Percentiles rank a stretch among this genome's conserved stretches.
Conservation (phyloP, 2,113 vertebrate species). For the Strigops habroptila region DNA sequence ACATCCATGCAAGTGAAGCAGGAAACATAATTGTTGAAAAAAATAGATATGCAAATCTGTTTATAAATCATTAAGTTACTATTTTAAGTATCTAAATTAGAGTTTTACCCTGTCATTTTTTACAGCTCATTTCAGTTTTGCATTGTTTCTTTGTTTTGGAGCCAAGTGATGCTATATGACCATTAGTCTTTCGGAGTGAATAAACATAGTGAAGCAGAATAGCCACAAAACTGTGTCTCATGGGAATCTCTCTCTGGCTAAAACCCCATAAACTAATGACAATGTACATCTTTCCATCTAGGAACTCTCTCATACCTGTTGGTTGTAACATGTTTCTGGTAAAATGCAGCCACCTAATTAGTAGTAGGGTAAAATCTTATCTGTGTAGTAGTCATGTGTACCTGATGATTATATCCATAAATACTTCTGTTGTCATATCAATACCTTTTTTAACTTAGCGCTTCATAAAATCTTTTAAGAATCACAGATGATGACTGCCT, state of each 20-base stretch:
- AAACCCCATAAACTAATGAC: background rate
- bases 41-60: background rate
- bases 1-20: background rate
- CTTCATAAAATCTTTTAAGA: background rate
- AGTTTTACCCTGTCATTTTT: background rate
- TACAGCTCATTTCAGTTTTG: background rate
- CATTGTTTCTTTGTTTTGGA: background rate
- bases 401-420: background rate
- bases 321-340: background rate
- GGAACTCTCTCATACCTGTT: fast-evolving
- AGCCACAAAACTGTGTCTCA: background rate
- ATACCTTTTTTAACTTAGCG: background rate
- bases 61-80: background rate
- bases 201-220: background rate
- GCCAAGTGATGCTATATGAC: background rate
- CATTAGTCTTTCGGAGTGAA: background rate
- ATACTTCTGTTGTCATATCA: background rate
- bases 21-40: background rate
- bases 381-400: background rate
- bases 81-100: background rate
- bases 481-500: background rate
- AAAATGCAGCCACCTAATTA: background rate
- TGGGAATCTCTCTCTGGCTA: background rate
- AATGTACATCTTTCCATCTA: fast-evolving
- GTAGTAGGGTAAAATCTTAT: background rate